phyloP scores from a whole-genome alignment of 2,113 vertebrate species.

The Platycercus adscitus region DNA sequence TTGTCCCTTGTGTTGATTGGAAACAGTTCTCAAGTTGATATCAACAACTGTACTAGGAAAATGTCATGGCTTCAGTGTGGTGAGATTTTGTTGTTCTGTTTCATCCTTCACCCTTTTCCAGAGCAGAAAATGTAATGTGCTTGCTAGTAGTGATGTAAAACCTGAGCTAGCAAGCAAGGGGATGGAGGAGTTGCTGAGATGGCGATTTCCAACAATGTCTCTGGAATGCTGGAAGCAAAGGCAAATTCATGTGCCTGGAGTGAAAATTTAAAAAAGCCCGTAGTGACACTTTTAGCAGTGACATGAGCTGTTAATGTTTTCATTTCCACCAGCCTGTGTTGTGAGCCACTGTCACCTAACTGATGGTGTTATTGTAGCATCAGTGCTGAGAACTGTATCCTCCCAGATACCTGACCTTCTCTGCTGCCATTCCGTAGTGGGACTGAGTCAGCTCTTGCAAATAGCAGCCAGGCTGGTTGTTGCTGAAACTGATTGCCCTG shows the following conservation, averaged over 20 bases:
- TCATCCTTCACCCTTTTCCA: background rate
- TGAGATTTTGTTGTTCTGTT: background rate
- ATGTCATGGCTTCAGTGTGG: background rate
- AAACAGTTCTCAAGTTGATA: background rate
- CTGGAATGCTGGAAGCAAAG: background rate
- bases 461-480: rapidly evolving
- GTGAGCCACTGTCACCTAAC: background rate
- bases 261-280: background rate
- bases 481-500: background rate
- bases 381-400: background rate
- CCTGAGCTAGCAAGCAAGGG: background rate
- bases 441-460: background rate
- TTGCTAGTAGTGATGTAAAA: background rate
- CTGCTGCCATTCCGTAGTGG: rapidly evolving
- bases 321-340: background rate
- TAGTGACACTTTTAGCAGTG: background rate
- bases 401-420: background rate
- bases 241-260: background rate
- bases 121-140: background rate
- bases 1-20: background rate
- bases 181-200: background rate
- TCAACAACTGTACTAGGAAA: background rate
- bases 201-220: background rate
- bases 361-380: background rate
- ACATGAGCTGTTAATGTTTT: background rate